Evolutionary conservation across 2,113 vertebrate species (phyloP), one percentile per base, ranked within the genome.

Genomic region (Eptesicus fuscus): DNA sequence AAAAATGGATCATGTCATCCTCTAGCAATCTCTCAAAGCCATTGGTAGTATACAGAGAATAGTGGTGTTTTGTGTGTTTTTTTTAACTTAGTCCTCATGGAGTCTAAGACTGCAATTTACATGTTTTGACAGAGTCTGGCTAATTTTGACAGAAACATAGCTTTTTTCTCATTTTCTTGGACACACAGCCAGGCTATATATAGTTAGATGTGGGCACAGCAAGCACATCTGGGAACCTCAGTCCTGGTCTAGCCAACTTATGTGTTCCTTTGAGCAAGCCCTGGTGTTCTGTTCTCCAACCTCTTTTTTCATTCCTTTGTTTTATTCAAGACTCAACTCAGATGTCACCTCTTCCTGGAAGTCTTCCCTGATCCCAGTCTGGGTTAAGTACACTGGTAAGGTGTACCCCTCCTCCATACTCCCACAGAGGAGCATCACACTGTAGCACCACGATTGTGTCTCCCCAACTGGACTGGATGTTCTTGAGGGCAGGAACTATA

Each of bases 41-140:
- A 6, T 35, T 11, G 35, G 2, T 71, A 73, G 25, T 88, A 82
- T 61, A 25, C 77, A 91, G 59, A 95, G 37, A 96, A 88, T 76
- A 63, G 61, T 12, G 76, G 13, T 22, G 53, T 56, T 56, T 61
- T 28, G 56, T 61, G 25, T 61, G 23, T 63, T 63, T 32, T 32
- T 65, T 32, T 65, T 32, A 65, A 65, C 5, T 82, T 37, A 82
- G 9, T 82, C 35, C 2, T 9, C 20, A 42, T 94, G 14, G 51
- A 42, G 6, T 85, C 17, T 32, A 91, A 85, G 78, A 44, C 37
- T 84, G n/a, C 40, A 94, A 94, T 74, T 78, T 59, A 67, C 25
- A 23, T 91, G 25, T 42, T 74, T 82, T 23, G 44, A 22, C 32
- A 91, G 42, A 71, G 8, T 28, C 17, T 17, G 44, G 32, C 7